phyloP scores from a whole-genome alignment of 2,888 invertebrate species.

The Spilarctia lutea region DNA sequence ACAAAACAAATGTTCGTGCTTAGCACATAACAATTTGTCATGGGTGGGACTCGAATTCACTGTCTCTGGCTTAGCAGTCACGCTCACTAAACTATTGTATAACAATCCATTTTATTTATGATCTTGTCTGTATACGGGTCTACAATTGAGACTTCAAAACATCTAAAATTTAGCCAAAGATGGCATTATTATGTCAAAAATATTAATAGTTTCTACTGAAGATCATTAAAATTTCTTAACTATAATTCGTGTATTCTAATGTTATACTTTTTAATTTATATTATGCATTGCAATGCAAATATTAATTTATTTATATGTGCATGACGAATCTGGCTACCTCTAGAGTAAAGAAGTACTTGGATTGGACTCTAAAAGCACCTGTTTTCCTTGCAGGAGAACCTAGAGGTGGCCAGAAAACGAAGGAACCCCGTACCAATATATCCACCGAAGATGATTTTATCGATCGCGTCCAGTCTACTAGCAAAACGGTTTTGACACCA shows the following conservation, averaged over 20 bases:
- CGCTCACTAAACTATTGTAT: no score
- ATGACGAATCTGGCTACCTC: constrained; percentile 68
- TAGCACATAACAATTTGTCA: no score
- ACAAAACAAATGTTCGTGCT: no score
- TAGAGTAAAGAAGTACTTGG: constrained; percentile 42
- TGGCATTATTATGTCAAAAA: not conserved
- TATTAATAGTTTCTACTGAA: not conserved
- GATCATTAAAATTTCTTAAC: not conserved
- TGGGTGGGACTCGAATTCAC: no score
- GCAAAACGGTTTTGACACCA: constrained; percentile 49
- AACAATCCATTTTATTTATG: not conserved
- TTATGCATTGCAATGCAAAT: no score
- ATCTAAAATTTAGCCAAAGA: not conserved
- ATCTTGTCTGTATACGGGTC: not conserved
- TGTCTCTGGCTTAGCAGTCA: no score
- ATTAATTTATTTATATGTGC: no score
- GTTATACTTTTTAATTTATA: not conserved
- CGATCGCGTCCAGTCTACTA: constrained; percentile 22
- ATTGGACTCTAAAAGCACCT: constrained; percentile 57
- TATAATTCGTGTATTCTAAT: not conserved
- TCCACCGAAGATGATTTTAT: constrained; percentile 24
- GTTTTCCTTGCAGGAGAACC: constrained; percentile 80
- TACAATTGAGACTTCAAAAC: not conserved
- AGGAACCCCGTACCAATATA: constrained; percentile 26
- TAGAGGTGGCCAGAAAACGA: constrained; percentile 72